phyloP scores from a whole-genome alignment of 1,140 invertebrate genomes.

The Brachionus rotundiformis region DNA sequence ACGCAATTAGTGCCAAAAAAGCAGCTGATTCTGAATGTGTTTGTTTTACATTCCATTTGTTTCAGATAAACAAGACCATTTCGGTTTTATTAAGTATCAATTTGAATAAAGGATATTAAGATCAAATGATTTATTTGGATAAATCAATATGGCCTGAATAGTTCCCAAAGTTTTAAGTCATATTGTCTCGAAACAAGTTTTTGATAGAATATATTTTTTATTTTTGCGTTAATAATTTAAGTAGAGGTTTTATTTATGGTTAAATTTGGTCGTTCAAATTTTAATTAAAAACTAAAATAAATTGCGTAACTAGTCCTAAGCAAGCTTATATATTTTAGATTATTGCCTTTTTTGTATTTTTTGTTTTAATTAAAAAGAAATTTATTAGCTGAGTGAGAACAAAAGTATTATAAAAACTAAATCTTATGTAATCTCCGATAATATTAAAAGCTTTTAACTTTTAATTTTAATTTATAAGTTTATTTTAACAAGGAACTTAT shows the following conservation, averaged over 20 bases:
- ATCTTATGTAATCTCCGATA: constrained; percentile 14
- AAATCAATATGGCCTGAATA: neutral
- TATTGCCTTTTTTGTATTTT: neutral
- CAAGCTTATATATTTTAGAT: neutral
- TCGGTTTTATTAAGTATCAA: neutral
- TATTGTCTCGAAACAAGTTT: neutral
- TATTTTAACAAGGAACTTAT: neutral
- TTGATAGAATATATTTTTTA: neutral
- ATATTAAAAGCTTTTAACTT: neutral
- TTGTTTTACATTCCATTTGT: too few species aligned
- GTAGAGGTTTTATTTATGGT: neutral
- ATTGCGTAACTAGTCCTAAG: neutral
- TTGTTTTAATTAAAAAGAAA: neutral
- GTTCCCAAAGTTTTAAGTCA: neutral
- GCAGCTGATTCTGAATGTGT: too few species aligned
- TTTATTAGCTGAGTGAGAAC: neutral
- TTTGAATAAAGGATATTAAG: neutral
- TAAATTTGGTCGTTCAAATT: neutral
- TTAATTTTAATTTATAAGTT: neutral
- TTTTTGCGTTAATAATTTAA: neutral
- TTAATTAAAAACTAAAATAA: neutral
- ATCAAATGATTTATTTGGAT: neutral
- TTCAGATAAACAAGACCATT: neutral
- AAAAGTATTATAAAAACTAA: neutral
- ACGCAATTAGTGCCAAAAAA: too few species aligned